phyloP scores from a whole-genome alignment of 2,113 vertebrate genomes.

The Cynopterus brachyotis region DNA sequence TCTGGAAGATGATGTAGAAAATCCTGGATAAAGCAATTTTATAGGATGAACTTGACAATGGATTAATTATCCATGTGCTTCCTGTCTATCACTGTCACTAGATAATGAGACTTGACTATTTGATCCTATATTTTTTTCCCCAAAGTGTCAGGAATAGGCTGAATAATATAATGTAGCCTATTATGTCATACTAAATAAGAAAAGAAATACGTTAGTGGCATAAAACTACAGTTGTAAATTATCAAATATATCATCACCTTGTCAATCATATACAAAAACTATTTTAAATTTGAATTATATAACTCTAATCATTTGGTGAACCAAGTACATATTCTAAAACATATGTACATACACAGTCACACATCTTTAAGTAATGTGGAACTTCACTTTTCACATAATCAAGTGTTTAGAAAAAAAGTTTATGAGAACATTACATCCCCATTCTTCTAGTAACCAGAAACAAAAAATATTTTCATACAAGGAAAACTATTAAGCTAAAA shows the following conservation, averaged over 20 bases:
- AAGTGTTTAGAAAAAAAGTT: neutral
- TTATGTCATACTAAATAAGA: conserved; percentile 3
- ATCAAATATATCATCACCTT: neutral
- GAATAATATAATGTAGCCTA: conserved; percentile 4
- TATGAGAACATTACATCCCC: neutral
- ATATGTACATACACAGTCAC: neutral
- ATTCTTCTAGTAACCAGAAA: neutral
- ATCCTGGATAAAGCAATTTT: neutral
- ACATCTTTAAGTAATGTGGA: neutral
- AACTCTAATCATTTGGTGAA: neutral
- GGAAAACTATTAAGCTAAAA: neutral
- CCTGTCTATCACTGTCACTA: neutral
- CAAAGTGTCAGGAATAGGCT: neutral
- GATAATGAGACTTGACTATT: neutral
- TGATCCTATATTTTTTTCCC: neutral
- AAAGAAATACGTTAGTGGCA: neutral
- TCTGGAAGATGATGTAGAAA: neutral
- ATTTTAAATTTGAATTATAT: conserved; percentile 12
- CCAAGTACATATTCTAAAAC: neutral
- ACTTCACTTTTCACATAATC: neutral
- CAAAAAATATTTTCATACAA: neutral
- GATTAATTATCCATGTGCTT: neutral
- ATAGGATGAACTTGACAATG: neutral
- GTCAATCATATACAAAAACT: neutral
- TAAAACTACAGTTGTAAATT: neutral